Evolutionary conservation across 2,797 vertebrate genomes (phyloP).

Genomic region (Octomys mimax): DNA sequence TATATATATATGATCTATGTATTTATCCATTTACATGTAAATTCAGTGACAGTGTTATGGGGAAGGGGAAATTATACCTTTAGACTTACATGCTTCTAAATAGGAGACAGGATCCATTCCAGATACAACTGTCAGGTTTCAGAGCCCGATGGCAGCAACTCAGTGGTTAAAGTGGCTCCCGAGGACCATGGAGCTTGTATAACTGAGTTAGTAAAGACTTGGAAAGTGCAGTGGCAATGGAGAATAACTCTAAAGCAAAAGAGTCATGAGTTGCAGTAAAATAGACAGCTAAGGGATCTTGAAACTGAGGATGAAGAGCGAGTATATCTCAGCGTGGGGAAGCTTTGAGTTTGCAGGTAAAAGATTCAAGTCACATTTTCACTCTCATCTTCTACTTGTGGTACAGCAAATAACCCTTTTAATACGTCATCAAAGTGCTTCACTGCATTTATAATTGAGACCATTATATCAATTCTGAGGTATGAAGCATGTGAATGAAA

Average conservation of each 20-base stretch:
- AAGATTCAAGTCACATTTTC: background rate
- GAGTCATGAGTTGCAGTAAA: background rate
- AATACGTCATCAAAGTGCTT: constrained; percentile 1
- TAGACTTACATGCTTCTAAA: background rate
- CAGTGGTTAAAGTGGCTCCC: background rate
- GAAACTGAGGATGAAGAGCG: background rate
- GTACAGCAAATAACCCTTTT: constrained; percentile 9
- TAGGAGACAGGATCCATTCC: background rate
- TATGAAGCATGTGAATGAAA: constrained; percentile 48
- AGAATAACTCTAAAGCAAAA: background rate
- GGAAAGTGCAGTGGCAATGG: background rate
- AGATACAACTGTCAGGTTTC: constrained; percentile 40
- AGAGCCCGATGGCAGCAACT: background rate
- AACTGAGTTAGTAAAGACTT: constrained; percentile 5
- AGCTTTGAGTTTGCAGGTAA: background rate
- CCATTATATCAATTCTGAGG: background rate
- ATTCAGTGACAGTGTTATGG: background rate
- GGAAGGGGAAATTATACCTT: background rate
- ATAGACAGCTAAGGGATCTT: background rate
- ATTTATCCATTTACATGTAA: background rate
- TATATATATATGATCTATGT: background rate
- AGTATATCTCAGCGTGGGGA: background rate
- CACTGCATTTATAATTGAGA: background rate
- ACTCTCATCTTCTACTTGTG: constrained; percentile 23
- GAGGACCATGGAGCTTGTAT: background rate